phyloP scores from a whole-genome alignment of 2,113 vertebrate species.

The Xiphorhynchus elegans region DNA sequence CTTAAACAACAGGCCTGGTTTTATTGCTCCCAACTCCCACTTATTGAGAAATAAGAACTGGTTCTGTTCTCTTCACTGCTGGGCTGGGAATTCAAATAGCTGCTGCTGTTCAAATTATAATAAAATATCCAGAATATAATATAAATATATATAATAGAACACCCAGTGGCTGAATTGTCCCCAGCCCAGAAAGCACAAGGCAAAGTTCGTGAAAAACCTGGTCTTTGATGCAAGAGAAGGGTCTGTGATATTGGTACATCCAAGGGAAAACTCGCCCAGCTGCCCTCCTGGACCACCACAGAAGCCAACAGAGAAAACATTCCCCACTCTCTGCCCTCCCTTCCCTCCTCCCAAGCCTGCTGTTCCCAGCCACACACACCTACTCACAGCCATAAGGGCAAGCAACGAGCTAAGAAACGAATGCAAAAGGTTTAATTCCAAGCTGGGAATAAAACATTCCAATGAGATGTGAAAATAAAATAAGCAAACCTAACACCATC shows the following conservation, averaged over 20 bases:
- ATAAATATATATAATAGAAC: background rate
- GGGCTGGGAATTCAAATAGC: background rate
- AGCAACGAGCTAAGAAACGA: background rate
- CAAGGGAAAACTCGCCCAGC: background rate
- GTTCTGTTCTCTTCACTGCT: background rate
- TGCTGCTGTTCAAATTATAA: background rate
- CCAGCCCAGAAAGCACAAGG: background rate
- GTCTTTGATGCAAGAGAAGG: background rate
- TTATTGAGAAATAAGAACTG: background rate
- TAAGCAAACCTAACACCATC: background rate
- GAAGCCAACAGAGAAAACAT: background rate
- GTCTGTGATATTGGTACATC: background rate
- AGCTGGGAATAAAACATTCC: background rate
- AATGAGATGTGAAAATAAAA: background rate
- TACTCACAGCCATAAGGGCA: background rate
- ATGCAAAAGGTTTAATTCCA: background rate
- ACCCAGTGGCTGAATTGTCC: background rate
- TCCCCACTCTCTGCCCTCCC: background rate
- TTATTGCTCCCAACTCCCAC: conserved; percentile 15
- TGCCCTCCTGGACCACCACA: background rate
- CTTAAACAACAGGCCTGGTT: background rate
- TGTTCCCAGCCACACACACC: background rate
- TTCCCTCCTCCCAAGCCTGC: background rate
- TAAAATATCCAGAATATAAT: background rate
- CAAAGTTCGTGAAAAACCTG: background rate